Base-by-base conservation (phyloP, 2,797 vertebrate genomes). In the Fringilla coelebs region DNA sequence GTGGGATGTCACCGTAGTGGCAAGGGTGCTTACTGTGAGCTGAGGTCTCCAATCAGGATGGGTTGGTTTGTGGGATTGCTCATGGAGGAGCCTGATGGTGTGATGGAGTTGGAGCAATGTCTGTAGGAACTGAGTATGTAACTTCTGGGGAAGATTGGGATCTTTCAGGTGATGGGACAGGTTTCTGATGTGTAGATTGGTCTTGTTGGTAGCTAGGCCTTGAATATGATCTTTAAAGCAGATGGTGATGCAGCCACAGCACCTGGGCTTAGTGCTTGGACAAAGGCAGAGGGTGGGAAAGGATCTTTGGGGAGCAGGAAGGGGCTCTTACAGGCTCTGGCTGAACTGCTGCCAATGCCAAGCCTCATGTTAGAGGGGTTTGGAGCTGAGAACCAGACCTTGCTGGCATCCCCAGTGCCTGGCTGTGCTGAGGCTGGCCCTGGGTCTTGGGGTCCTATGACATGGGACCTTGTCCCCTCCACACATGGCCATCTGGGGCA, bases 1-100 rank as follows among this genome's bases (percentile, higher is more conserved):
- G 26, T 76, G 1, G 8, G 58, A 17, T 18, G 4, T 34, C 0
- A 1, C 49, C 0, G 0, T 22, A 26, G 28, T 3, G 11, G 48
- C 17, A 6, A 29, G 68, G 52, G 55, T n/a, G 29, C 54, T 83
- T 18, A 8, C 72, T 74, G 71, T 6, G 4, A 41, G 36, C 36
- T 74, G 36, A 18, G 58, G 25, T 31, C 61, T 40, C 51, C 29
- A 51, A 21, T 4, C 41, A 38, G 49, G 24, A 6, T 3, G 36
- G 29, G 1, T 11, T 3, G 0, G 15, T 29, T 43, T 25, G 63
- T 49, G 73, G 70, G 41, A 1, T 17, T 46, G 34, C 55, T 76
- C 0, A 0, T 28, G 66, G 65, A 36, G 25, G 24, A 26, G 21
- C 13, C 29, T 11, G 7, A 3, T 61, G 52, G 43, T 46, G 66